These are phyloP conservation scores for Norana najaformis DNA, from an alignment of 2,888 invertebrate genomes.

Conservation along the genomic window DNA sequence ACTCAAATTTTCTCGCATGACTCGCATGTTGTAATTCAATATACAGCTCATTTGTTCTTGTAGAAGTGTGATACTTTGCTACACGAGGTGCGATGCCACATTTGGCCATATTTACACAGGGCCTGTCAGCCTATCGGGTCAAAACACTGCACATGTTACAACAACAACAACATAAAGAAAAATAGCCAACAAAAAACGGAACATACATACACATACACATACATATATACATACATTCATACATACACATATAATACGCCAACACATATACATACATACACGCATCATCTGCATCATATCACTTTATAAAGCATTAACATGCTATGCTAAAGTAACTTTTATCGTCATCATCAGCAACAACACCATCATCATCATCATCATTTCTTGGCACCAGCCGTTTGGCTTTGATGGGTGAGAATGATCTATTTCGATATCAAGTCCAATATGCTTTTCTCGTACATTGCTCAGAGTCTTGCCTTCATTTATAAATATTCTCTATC, in stretches of 20 bases:
- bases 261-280: no score
- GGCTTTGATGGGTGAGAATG: background rate
- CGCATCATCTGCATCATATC: no score
- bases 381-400: no score
- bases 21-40: background rate
- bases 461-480: background rate
- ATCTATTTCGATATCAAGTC: background rate
- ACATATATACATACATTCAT: no score
- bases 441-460: no score
- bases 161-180: background rate
- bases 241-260: no score
- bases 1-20: background rate
- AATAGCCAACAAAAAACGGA: background rate
- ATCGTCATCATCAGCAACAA: no score
- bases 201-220: no score
- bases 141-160: background rate
- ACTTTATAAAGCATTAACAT: no score
- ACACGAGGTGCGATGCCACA: background rate
- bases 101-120: background rate
- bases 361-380: no score
- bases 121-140: background rate
- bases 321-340: no score
- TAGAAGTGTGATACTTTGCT: background rate
- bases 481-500: background rate
- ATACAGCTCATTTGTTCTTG: background rate